Conservation (phyloP, 2,888 invertebrate species). For the Heteromyza rotundicornis region DNA sequence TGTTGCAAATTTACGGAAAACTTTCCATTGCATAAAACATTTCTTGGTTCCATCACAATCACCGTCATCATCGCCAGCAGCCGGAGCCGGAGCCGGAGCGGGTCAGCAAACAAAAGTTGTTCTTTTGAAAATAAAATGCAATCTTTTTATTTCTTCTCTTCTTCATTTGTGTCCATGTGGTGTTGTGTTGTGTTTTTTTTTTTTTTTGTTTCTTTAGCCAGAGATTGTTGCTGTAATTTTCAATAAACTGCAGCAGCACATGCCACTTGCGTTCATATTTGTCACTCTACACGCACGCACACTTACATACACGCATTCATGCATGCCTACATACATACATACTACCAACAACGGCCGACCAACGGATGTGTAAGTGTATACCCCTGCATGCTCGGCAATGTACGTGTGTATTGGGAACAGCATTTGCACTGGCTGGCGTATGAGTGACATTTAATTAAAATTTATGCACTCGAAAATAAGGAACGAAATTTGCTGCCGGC, state of each 20-base stretch:
- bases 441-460: slow-evolving; percentile 61
- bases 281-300: slow-evolving; percentile 33
- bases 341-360: slow-evolving; percentile 15
- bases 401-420: background rate
- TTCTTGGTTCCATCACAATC: too few species aligned
- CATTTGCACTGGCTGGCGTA: slow-evolving; percentile 45
- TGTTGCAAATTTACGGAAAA: background rate
- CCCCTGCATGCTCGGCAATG: background rate
- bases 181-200: too few species aligned
- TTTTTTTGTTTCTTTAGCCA: background rate
- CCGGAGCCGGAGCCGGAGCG: too few species aligned
- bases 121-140: too few species aligned
- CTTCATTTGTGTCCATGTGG: too few species aligned
- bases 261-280: slow-evolving; percentile 47
- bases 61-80: too few species aligned
- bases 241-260: slow-evolving; percentile 49
- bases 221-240: slow-evolving; percentile 34
- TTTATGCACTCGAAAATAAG: slow-evolving; percentile 52
- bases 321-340: slow-evolving; percentile 13
- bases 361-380: background rate
- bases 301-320: slow-evolving; percentile 14
- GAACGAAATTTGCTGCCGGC: background rate
- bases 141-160: too few species aligned
- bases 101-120: background rate
- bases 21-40: background rate